These are phyloP conservation scores for Palloptera scutellata DNA, from an alignment of 2,888 invertebrate species.

Conservation along the genomic window DNA sequence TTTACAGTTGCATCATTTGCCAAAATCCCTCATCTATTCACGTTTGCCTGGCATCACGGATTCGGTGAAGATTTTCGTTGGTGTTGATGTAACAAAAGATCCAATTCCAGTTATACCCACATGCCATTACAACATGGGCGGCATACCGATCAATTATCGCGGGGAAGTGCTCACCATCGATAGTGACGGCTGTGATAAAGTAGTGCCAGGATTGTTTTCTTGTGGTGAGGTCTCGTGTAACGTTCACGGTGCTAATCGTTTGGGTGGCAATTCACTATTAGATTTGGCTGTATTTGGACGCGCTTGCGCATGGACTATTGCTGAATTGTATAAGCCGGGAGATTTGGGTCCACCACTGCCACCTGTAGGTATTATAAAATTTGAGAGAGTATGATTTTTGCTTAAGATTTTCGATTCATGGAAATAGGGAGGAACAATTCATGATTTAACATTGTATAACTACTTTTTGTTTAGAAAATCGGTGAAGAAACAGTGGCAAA, in stretches of 20 bases:
- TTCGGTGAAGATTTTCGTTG: conserved; percentile 98
- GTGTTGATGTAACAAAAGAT: conserved; percentile 98
- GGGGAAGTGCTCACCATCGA: conserved; percentile 76
- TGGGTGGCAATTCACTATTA: conserved; percentile 96
- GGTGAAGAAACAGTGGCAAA: conserved; percentile 92
- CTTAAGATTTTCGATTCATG: neutral
- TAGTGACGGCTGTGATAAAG: conserved; percentile 46
- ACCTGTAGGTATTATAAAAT: conserved; percentile 66
- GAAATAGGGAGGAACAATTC: neutral
- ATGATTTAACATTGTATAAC: neutral
- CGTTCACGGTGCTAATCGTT: conserved; percentile 98
- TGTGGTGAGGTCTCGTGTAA: conserved; percentile 95
- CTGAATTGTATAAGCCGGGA: conserved; percentile 83
- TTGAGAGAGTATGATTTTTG: neutral
- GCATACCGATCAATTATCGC: conserved; percentile 94
- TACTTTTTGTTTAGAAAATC: conserved; percentile 69
- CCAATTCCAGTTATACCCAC: conserved; percentile 99
- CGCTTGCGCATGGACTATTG: conserved; percentile 91
- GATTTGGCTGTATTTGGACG: conserved; percentile 98
- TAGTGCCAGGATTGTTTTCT: conserved; percentile 90
- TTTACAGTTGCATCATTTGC: conserved; percentile 93
- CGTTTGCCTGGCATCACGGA: conserved; percentile 94
- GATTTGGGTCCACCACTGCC: conserved; percentile 77
- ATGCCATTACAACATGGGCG: conserved; percentile 99
- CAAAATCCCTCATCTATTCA: conserved; percentile 83